Evolutionary conservation across 2,888 invertebrate genomes (phyloP).

Genomic region (Rugalucina vietnamica): DNA sequence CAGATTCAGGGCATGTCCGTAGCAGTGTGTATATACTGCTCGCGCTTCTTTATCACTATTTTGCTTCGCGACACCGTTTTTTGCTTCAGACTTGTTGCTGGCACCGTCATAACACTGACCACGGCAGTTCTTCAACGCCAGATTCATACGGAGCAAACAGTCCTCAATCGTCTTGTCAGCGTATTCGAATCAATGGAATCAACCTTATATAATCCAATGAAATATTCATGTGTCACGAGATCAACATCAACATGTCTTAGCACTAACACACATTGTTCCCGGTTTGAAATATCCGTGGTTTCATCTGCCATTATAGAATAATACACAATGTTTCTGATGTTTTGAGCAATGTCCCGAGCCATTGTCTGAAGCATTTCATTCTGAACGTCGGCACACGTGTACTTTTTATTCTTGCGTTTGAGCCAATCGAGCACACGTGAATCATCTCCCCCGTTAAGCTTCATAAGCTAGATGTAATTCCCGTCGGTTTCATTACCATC

Average conservation of each 20-base stretch:
- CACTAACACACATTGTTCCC: conserved; percentile 48
- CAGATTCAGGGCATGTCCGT: conserved; percentile 58
- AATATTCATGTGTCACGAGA: conserved; percentile 51
- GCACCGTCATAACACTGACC: conserved; percentile 62
- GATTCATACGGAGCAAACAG: not conserved
- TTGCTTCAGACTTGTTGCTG: conserved; percentile 43
- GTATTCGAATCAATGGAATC: conserved; percentile 28
- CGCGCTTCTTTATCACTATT: conserved; percentile 25
- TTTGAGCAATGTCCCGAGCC: conserved; percentile 21
- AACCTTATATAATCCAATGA: conserved; percentile 54
- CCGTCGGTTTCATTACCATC: too few relatives aligned
- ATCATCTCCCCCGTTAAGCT: too few relatives aligned
- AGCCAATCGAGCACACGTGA: too few relatives aligned
- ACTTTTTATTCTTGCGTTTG: not conserved
- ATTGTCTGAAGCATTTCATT: not conserved
- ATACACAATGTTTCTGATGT: conserved; percentile 7
- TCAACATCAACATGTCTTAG: conserved; percentile 41
- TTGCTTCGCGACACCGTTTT: conserved; percentile 43
- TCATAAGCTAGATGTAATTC: too few relatives aligned
- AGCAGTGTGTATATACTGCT: conserved; percentile 58
- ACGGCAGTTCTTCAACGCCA: conserved; percentile 46
- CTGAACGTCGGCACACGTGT: not conserved
- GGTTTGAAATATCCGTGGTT: conserved; percentile 51
- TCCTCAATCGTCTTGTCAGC: conserved; percentile 12
- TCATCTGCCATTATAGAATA: conserved; percentile 52